phyloP scores from a whole-genome alignment of 2,797 vertebrate species.

The Todus mexicanus region DNA sequence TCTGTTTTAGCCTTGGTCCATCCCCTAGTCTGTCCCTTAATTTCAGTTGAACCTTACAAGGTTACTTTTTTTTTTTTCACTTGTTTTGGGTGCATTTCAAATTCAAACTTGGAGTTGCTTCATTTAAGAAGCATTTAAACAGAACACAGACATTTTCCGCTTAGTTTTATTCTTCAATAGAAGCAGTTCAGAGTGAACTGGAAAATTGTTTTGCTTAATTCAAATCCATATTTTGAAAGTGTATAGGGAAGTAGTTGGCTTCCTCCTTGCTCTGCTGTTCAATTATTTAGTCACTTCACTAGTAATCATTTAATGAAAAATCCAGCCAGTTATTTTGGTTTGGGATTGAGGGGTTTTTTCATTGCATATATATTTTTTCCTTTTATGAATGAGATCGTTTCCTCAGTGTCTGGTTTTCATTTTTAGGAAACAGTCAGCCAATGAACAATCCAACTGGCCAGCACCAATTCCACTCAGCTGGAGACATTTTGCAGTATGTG shows the following conservation, averaged over 20 bases:
- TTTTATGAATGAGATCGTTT: slow-evolving; percentile 26
- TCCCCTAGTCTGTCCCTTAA: background rate
- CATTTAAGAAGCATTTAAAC: background rate
- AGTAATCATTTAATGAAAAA: background rate
- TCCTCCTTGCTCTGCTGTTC: background rate
- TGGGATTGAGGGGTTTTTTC: background rate
- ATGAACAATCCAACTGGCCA: background rate
- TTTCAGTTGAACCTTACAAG: background rate
- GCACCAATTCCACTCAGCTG: background rate
- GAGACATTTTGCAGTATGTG: slow-evolving; percentile 10
- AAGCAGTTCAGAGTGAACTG: background rate
- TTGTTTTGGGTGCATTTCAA: background rate
- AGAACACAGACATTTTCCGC: background rate
- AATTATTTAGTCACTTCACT: background rate
- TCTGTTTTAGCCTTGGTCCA: background rate
- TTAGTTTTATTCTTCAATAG: background rate
- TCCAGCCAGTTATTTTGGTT: background rate
- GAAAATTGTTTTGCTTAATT: background rate
- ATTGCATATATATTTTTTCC: background rate
- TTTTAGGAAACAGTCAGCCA: slow-evolving; percentile 14
- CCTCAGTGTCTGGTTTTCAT: slow-evolving; percentile 31
- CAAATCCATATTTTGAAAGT: background rate
- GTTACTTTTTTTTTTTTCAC: no score
- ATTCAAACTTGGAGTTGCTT: background rate
- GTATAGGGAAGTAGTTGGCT: background rate